Percentiles rank a stretch among this genome's conserved stretches.
Conservation (phyloP, 2,888 invertebrate genomes). For the Leptinotarsa tumamoca region DNA sequence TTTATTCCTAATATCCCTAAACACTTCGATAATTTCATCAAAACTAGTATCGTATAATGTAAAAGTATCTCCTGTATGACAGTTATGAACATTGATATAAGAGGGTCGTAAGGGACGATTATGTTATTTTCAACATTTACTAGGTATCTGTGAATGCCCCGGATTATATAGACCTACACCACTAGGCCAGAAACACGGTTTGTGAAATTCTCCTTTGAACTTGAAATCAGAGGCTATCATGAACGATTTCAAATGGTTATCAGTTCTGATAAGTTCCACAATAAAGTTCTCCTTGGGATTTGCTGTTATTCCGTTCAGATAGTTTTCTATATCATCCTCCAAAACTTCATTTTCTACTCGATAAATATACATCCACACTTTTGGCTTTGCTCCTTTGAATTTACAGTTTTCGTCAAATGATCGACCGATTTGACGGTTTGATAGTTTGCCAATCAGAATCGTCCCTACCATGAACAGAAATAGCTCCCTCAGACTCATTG, state of each 20-base stretch:
- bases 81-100: too few species aligned
- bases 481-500: neutral
- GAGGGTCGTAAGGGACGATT: too few species aligned
- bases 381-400: constrained; percentile 11
- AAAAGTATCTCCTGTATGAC: too few species aligned
- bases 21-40: too few species aligned
- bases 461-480: too few species aligned
- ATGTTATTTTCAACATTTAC: too few species aligned
- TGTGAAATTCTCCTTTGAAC: neutral
- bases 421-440: neutral
- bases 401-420: neutral
- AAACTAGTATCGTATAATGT: too few species aligned
- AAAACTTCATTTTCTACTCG: neutral
- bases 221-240: constrained; percentile 13
- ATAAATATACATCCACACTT: constrained; percentile 14
- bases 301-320: neutral
- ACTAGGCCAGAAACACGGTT: neutral
- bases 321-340: neutral
- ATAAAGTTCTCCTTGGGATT: neutral
- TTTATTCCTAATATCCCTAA: too few species aligned
- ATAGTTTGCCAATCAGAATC: constrained; percentile 3
- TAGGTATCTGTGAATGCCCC: too few species aligned
- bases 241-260: constrained; percentile 4
- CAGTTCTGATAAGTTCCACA: neutral
- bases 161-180: too few species aligned